These are phyloP conservation scores for Oostethus manadensis DNA, from an alignment of 2,113 vertebrate species.

Conservation along the genomic window DNA sequence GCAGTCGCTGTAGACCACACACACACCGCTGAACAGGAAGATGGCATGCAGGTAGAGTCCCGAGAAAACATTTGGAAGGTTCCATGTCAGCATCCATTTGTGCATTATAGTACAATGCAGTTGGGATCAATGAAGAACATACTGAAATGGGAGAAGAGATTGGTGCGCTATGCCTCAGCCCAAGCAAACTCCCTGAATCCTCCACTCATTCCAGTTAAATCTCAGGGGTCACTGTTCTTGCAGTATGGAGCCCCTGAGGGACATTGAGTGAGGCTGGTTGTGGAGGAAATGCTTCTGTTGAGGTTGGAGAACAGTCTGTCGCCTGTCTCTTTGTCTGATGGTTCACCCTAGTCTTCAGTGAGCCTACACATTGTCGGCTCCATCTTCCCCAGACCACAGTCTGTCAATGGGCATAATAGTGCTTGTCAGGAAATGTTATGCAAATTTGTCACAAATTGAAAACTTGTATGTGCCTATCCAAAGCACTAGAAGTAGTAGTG, in stretches of 20 bases:
- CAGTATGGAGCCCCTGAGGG: conserved; percentile 20
- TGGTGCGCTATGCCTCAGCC: conserved; percentile 71
- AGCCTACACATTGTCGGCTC: conserved; percentile 4
- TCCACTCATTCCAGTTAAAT: conserved; percentile 19
- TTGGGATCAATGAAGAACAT: conserved; percentile 90
- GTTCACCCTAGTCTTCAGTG: conserved; percentile 38
- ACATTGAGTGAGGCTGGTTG: conserved; percentile 32
- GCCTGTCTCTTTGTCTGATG: conserved; percentile 8
- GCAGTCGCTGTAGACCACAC: conserved; percentile 90
- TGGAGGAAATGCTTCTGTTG: conserved; percentile 7
- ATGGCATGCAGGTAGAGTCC: conserved; percentile 88
- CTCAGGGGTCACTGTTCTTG: conserved; percentile 27
- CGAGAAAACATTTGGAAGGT: conserved; percentile 92
- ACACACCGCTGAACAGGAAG: conserved; percentile 86
- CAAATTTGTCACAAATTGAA: background rate
- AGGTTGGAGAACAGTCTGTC: conserved; percentile 4
- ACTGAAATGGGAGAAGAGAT: conserved; percentile 82
- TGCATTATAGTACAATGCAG: conserved; percentile 97
- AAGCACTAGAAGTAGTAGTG: background rate
- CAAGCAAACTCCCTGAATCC: conserved; percentile 62
- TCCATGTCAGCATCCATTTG: conserved; percentile 98
- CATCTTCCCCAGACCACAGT: conserved; percentile 40
- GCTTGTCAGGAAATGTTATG: conserved; percentile 67
- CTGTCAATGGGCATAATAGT: conserved; percentile 32
- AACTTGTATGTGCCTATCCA: no score